A percentile compares a stretch with the other conserved stretches of the same genome.
These are phyloP conservation scores for Montipora sp. DNA, from an alignment of 64 coral and sea anemone species.

Conservation along the genomic window DNA sequence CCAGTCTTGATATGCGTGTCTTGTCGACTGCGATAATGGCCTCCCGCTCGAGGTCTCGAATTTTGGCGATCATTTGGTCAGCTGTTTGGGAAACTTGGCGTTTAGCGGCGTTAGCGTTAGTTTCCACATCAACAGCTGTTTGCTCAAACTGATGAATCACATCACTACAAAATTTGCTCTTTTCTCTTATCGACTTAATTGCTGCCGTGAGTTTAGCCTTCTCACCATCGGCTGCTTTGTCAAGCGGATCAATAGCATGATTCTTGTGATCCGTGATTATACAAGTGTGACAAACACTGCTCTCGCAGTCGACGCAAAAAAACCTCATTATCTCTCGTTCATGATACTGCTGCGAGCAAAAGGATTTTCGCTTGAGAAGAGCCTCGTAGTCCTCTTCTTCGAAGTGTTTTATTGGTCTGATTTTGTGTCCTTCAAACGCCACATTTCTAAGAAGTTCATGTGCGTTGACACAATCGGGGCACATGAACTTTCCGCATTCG, in stretches of 20 bases:
- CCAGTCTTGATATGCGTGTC: not conserved
- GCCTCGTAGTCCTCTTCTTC: not conserved
- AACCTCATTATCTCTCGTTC: not conserved
- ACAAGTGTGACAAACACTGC: conserved; percentile 11
- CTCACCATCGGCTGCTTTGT: not conserved
- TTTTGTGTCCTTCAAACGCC: not conserved
- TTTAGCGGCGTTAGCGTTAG: not conserved
- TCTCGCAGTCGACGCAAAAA: conserved; percentile 22
- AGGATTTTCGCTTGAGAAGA: not conserved
- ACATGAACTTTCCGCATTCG: conserved; percentile 7
- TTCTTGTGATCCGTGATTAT: conserved; percentile 1
- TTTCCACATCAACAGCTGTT: conserved; percentile 3
- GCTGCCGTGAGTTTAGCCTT: not conserved
- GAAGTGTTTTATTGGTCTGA: conserved; percentile 15
- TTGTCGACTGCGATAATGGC: not conserved
- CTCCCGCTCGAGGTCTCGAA: not conserved
- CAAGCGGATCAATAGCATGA: not conserved
- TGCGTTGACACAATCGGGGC: not conserved
- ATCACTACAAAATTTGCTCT: not conserved
- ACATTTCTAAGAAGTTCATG: conserved; percentile 1
- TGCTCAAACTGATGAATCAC: not conserved
- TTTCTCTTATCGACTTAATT: not conserved
- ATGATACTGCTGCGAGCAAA: conserved; percentile 28
- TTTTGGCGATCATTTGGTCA: not conserved
- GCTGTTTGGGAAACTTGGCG: not conserved